These are phyloP conservation scores for Dipodomys ordii DNA, from an alignment of 2,113 vertebrate species.

Conservation along the genomic window DNA sequence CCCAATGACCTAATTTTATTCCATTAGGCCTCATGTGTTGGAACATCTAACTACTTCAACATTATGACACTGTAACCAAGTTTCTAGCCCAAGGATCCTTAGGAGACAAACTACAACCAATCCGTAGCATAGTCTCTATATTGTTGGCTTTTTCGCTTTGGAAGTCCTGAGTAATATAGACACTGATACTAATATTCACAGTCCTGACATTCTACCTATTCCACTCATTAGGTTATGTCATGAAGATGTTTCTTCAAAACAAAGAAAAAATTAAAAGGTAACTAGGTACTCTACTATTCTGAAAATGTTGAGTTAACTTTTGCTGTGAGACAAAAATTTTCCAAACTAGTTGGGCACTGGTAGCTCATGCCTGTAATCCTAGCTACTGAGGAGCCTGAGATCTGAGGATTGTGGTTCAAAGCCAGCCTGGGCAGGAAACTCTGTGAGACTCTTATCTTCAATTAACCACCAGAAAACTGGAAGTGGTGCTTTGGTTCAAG, in stretches of 20 bases:
- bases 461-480: no score
- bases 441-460: no score
- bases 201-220: background rate
- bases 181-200: background rate
- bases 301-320: background rate
- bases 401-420: no score
- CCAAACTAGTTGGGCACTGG: background rate
- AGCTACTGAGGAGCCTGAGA: no score
- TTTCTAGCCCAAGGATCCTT: background rate
- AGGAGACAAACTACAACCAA: background rate
- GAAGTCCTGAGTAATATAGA: background rate
- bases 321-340: background rate
- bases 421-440: no score
- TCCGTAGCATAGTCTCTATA: background rate
- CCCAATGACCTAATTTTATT: background rate
- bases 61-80: background rate
- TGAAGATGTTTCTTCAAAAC: conserved; percentile 29
- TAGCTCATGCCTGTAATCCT: no score
- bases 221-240: background rate
- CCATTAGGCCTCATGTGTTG: background rate
- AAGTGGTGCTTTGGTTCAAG: no score
- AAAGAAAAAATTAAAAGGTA: background rate
- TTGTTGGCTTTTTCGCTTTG: background rate
- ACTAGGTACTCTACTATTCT: background rate
- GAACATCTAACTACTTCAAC: background rate